Percentiles rank a stretch among this genome's conserved stretches.
Evolutionary conservation across 2,113 vertebrate species (phyloP).

Genomic region (Ptychochromis oligacanthus): DNA sequence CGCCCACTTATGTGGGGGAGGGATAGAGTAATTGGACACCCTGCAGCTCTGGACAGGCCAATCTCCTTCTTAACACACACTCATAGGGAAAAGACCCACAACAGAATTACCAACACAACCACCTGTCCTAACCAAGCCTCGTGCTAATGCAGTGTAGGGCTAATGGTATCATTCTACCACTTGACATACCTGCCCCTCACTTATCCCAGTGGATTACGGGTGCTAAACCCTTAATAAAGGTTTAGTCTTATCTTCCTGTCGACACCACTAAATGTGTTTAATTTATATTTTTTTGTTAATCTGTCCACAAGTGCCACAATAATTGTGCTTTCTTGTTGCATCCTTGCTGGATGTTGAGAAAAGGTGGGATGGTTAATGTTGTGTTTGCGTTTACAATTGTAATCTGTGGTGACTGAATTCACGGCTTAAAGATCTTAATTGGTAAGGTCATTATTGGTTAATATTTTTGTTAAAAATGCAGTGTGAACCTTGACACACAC

Average conservation of each 20-base stretch:
- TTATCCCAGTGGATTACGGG: conserved; percentile 58
- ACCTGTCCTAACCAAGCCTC: conserved; percentile 47
- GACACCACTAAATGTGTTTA: conserved; percentile 13
- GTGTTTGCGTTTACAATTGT: not conserved
- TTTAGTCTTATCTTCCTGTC: conserved; percentile 20
- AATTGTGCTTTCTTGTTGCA: conserved; percentile 71
- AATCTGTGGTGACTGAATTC: conserved; percentile 26
- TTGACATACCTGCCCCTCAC: conserved; percentile 48
- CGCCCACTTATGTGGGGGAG: conserved; percentile 26
- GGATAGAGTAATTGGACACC: conserved; percentile 59
- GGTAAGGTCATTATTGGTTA: not conserved
- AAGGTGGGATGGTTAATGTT: conserved; percentile 64
- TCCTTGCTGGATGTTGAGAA: conserved; percentile 70
- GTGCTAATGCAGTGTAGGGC: conserved; percentile 49
- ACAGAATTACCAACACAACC: conserved; percentile 10
- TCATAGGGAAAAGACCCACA: conserved; percentile 4
- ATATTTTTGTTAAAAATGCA: not conserved
- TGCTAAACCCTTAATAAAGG: conserved; percentile 41
- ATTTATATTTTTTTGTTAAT: not conserved
- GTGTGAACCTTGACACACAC: not conserved
- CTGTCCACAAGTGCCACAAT: conserved; percentile 54
- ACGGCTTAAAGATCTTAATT: not conserved
- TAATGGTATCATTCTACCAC: conserved; percentile 34
- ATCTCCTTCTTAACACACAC: not conserved
- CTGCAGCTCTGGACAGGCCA: conserved; percentile 14